Percentiles rank a stretch among this genome's conserved stretches.
Evolutionary conservation across 37 sponge, comb jelly and placozoan genomes (phyloP).

Genomic region (Corticium candelabrum): DNA sequence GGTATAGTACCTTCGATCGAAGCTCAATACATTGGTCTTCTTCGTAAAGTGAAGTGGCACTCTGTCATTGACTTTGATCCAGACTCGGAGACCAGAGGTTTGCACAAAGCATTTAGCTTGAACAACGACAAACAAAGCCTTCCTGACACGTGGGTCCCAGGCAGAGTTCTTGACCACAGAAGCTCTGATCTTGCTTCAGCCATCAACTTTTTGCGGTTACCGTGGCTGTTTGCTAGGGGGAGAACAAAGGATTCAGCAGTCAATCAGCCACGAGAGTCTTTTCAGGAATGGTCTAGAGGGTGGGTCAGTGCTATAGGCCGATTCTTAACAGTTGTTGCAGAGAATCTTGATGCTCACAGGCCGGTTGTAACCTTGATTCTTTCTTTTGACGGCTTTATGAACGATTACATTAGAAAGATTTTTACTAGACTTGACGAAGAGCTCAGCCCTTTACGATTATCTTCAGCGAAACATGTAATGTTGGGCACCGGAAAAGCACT

Average conservation of each 20-base stretch:
- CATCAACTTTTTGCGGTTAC: background rate
- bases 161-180: background rate
- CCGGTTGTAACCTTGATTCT: background rate
- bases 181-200: background rate
- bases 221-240: background rate
- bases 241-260: background rate
- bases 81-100: constrained; percentile 1
- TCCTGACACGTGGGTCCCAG: background rate
- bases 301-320: background rate
- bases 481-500: background rate
- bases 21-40: background rate
- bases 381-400: background rate
- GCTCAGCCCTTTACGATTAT: background rate
- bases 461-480: background rate
- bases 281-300: background rate
- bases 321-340: background rate
- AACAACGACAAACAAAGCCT: background rate
- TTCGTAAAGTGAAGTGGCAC: background rate
- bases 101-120: background rate
- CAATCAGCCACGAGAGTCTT: background rate
- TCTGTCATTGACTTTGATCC: background rate
- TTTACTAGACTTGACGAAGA: background rate
- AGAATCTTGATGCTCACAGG: background rate
- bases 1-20: too few species aligned
- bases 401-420: background rate